phyloP scores from a whole-genome alignment of 2,888 invertebrate genomes.

The Seladonia tumulorum region DNA sequence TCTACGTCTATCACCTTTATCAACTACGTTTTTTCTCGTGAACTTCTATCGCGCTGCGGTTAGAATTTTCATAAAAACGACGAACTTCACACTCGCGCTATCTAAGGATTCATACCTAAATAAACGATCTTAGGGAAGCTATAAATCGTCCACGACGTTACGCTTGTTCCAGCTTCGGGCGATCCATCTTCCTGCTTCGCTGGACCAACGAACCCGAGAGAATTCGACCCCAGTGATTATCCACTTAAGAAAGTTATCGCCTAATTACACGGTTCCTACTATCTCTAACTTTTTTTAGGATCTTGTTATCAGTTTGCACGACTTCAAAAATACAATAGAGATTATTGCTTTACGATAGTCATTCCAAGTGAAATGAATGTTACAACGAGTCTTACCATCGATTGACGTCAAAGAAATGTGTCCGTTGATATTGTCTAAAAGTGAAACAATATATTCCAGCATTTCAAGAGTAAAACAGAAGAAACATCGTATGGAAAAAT shows the following conservation, averaged over 20 bases:
- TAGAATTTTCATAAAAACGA: slow-evolving; percentile 15
- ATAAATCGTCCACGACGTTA: slow-evolving; percentile 44
- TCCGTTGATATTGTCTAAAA: background rate
- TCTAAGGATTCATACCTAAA: slow-evolving; percentile 18
- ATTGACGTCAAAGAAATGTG: background rate
- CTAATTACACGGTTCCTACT: slow-evolving; percentile 5
- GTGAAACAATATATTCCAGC: too few species aligned
- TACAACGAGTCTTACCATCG: background rate
- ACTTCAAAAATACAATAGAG: background rate
- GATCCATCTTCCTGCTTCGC: slow-evolving; percentile 26
- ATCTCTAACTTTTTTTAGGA: background rate
- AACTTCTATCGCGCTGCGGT: background rate
- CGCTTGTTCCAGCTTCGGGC: slow-evolving; percentile 8
- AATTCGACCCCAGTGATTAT: slow-evolving; percentile 31
- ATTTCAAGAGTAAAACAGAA: too few species aligned
- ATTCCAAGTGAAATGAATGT: background rate
- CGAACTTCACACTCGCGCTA: slow-evolving; percentile 8
- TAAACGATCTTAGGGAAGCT: slow-evolving; percentile 18
- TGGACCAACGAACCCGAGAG: background rate
- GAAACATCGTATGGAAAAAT: too few species aligned
- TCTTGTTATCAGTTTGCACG: background rate
- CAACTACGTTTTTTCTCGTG: background rate
- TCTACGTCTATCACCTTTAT: background rate
- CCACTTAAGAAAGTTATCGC: slow-evolving; percentile 22
- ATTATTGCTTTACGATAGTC: background rate